Evolutionary conservation across 2,113 vertebrate species (phyloP).

Genomic region (Colossoma macropomum): DNA sequence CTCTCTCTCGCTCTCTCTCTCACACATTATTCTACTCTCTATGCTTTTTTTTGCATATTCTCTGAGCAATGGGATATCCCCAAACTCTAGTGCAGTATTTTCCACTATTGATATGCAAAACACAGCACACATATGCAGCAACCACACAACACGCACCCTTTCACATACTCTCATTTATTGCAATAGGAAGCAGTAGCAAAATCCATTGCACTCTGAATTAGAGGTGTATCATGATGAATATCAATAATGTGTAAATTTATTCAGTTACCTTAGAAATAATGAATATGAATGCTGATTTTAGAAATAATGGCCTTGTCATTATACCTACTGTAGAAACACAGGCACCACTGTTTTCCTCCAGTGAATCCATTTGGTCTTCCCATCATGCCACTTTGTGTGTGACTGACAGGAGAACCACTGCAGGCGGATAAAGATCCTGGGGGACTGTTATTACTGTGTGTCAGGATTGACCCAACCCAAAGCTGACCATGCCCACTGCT

Average conservation of each 20-base stretch:
- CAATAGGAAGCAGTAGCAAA: not conserved
- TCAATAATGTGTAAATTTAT: not conserved
- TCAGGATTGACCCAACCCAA: conserved; percentile 96
- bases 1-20: not conserved
- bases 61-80: not conserved
- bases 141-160: not conserved
- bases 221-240: not conserved
- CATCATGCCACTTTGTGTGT: conserved; percentile 28
- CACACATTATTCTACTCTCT: not conserved
- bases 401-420: conserved; percentile 85
- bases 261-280: not conserved
- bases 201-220: not conserved
- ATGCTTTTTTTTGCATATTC: conserved; percentile 16
- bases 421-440: conserved; percentile 96
- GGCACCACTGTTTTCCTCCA: not conserved
- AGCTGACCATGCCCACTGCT: conserved; percentile 92
- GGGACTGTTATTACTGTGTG: conserved; percentile 98
- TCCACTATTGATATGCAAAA: conserved; percentile 11
- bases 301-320: not conserved
- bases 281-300: not conserved
- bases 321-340: not conserved
- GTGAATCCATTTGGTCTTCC: not conserved
- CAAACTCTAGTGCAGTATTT: not conserved
- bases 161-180: not conserved
- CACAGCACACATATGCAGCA: conserved; percentile 7